These are phyloP conservation scores for Acanthosepion lycidas DNA, from an alignment of 2,888 invertebrate species.

Conservation along the genomic window DNA sequence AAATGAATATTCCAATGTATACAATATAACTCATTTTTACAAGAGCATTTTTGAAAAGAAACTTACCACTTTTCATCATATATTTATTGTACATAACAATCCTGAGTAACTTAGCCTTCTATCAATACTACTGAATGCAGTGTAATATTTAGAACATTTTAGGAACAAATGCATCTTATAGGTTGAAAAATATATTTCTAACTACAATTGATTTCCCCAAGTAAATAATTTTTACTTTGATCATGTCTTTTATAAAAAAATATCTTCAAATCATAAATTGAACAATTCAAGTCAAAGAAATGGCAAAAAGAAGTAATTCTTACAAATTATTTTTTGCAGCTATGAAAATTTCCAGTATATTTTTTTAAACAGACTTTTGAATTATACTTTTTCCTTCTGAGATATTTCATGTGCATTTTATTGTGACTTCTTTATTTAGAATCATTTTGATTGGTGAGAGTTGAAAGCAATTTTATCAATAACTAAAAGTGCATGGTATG, in stretches of 20 bases:
- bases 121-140: not conserved
- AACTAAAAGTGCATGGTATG: not conserved
- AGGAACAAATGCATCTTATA: not conserved
- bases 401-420: not conserved
- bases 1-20: not conserved
- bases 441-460: not conserved
- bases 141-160: not conserved
- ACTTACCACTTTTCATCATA: not conserved
- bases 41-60: not conserved
- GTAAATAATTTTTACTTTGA: constrained; percentile 1
- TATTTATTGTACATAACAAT: not conserved
- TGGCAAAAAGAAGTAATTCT: not conserved
- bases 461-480: not conserved
- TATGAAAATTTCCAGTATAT: not conserved
- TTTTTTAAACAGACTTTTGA: not conserved
- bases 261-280: not conserved
- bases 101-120: not conserved
- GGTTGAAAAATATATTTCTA: not conserved
- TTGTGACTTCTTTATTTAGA: not conserved
- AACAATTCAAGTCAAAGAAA: not conserved
- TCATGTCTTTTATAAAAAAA: not conserved
- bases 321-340: not conserved
- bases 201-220: constrained; percentile 33
- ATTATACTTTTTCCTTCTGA: not conserved
- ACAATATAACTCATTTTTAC: not conserved